Evolutionary conservation across 2,888 invertebrate species (phyloP), one percentile per base, ranked within the genome.

Genomic region (Oscheius sp.): DNA sequence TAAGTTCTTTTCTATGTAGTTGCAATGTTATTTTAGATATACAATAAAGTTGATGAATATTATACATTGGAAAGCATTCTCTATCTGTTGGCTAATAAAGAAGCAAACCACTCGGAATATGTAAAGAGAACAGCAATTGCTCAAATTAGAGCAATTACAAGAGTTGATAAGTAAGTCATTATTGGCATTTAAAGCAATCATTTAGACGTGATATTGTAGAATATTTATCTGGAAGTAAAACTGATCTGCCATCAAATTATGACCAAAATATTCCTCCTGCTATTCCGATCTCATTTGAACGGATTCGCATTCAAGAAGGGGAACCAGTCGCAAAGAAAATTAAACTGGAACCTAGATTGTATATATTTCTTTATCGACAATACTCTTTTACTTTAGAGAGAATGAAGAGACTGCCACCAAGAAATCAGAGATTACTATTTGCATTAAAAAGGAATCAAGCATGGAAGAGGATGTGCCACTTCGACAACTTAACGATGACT

Each of bases 61-160:
- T 99, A 99, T 89, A 95, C 96, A 0, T 90, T 99, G 84, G 98
- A 98, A 91, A 97, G 97, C 89, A 92, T 99, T 61, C 90, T 98
- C 18, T 97, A 95, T 90, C 92, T 99, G 78, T 92, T 98, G 75
- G 96, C 96, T 90, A 95, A 98, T 92, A 93, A 95, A 35, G 92
- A 92, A 63, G 92, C 96, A 71, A 75, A 70, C 29, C 99, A 99
- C 92, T 95, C 97, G 45, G 93, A 95, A 21, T 99, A 99, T 90
- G 98, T 99, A 81, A 93, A 95, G 88, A 95, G 97, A 90, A 97
- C 98, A 86, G 84, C 85, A 27, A 80, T 78, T 0, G 68, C 69
- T 92, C 93, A 87, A 53, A 85, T 80, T 71, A 58, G 74, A 70
- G 79, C 81, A 0, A 82, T 87, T 46, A 85, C 86, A 16, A 75